Evolutionary conservation across 1,140 invertebrate genomes (phyloP).

Genomic region (Drosophila leontia): DNA sequence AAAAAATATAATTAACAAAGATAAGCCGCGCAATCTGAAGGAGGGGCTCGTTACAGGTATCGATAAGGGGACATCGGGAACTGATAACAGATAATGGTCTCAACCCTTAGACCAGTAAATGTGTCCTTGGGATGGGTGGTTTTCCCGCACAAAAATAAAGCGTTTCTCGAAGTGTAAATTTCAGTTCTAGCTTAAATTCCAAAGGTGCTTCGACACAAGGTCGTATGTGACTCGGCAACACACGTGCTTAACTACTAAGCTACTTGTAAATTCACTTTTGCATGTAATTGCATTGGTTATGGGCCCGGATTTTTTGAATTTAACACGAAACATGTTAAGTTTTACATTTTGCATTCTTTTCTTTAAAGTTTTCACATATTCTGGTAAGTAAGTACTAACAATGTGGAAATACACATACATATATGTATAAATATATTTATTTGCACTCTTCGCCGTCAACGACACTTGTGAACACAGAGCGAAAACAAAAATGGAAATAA

Average conservation of each 20-base stretch:
- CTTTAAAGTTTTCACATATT: background rate
- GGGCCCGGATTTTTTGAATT: slow-evolving; percentile 7
- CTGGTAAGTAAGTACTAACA: background rate
- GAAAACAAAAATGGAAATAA: slow-evolving; percentile 18
- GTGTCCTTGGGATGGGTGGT: background rate
- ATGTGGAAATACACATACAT: background rate
- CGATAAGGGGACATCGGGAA: background rate
- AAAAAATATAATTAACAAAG: background rate
- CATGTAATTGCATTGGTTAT: slow-evolving; percentile 16
- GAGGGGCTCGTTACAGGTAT: slow-evolving; percentile 28
- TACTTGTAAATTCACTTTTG: slow-evolving; percentile 9
- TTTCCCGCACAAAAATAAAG: too few relatives aligned
- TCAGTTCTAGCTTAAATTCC: slow-evolving; percentile 19
- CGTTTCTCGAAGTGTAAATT: slow-evolving; percentile 5
- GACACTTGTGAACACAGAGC: slow-evolving; percentile 27
- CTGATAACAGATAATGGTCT: slow-evolving; percentile 2
- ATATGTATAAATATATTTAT: background rate
- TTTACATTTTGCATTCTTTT: background rate
- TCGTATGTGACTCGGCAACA: slow-evolving; percentile 31
- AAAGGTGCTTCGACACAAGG: slow-evolving; percentile 25
- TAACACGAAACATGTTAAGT: slow-evolving; percentile 18
- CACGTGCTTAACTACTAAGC: slow-evolving; percentile 35
- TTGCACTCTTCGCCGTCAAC: background rate
- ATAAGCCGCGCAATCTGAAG: background rate
- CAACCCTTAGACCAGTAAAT: background rate